Base-by-base conservation (phyloP, 1,140 invertebrate species). In the Chrysomallon squamiferum region DNA sequence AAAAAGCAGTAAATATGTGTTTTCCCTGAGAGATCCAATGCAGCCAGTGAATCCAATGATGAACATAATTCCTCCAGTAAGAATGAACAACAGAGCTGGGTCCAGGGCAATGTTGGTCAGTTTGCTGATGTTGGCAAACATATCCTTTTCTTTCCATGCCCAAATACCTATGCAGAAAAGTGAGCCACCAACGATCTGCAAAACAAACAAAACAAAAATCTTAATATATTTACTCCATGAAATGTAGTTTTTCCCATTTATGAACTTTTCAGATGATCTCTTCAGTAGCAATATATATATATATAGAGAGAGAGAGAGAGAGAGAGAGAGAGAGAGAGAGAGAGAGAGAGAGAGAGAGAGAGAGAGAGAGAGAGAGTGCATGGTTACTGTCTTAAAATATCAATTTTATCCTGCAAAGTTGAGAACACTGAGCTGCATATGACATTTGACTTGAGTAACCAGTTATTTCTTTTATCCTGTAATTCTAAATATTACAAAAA, bases 71-170 rank as follows among this genome's bases (percentile, higher is more conserved):
- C 91, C 90, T 64, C 94, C 96, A 78, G 93, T 90, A 84, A 96
- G 91, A 84, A 98, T 96, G 68, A 98, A 89, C 64, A 97, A 90
- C 85, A 98, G 96, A 43, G 96, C 96, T 58, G 96, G 97, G 88
- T 99, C 96, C 56, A 99, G 86, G 6, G 95, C 92, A 62, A 98
- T 90, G 49, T 79, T 80, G 18, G 93, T 93, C n/a, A 97, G 87
- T 70, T 93, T 90, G 29, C 92, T 90, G 43, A 98, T 88, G 86
- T 97, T 98, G 79, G 92, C 93, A 81, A 98, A 96, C 68, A 93
- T 96, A 80, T 98, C 95, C 86, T 98, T 98, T 84, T 98, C 96
- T 47, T 91, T 92, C 94, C 95, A 97, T 56, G 96, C 95, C 96
- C 96, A 98, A 57, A 97, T 88, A 47, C 96, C 96, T 56, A 98